phyloP scores from a whole-genome alignment of 2,113 vertebrate genomes.

The Anarhynchus alexandrinus region DNA sequence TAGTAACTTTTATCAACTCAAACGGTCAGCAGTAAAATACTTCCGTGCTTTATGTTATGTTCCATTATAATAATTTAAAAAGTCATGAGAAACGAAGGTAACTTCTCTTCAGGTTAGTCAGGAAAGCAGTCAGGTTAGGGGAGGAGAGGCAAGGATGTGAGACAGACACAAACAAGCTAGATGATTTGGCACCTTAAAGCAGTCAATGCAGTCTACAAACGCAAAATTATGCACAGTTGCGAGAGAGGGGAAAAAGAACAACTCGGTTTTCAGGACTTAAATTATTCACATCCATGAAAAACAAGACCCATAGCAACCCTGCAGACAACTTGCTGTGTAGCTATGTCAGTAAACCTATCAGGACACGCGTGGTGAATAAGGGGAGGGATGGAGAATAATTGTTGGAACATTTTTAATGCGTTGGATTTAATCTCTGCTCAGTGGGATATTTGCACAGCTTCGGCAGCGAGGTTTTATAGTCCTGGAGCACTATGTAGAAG shows the following conservation, averaged over 20 bases:
- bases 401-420: neutral
- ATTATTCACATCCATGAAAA: neutral
- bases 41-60: neutral
- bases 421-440: constrained; percentile 36
- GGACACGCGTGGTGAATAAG: neutral
- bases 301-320: neutral
- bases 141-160: neutral
- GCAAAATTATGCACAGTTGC: neutral
- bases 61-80: neutral
- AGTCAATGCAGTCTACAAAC: neutral
- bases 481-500: neutral
- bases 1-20: neutral
- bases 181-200: neutral
- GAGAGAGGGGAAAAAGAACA: neutral
- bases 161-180: neutral
- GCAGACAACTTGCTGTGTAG: neutral
- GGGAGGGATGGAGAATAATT: neutral
- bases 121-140: neutral
- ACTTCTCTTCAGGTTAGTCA: neutral
- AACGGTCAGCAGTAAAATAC: neutral
- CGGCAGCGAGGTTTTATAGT: neutral
- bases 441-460: constrained; percentile 34
- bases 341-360: neutral
- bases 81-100: neutral
- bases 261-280: neutral